A percentile compares a stretch with the other conserved stretches of the same genome.
phyloP scores from a whole-genome alignment of 2,888 invertebrate species.

The Clunio marinus region DNA sequence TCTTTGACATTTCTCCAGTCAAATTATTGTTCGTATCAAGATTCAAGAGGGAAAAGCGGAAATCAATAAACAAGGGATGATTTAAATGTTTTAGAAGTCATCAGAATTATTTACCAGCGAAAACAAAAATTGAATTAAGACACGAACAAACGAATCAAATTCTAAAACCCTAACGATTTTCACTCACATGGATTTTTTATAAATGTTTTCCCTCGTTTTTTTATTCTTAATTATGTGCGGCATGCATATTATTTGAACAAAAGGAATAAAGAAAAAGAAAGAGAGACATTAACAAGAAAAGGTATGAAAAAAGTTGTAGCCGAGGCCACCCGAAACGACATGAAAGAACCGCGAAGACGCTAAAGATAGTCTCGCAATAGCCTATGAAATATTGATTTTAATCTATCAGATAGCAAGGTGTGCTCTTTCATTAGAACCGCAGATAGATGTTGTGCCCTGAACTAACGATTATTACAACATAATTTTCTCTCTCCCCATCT shows the following conservation, averaged over 20 bases:
- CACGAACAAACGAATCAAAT: background rate
- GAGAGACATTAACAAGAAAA: too few relatives aligned
- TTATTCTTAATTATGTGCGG: background rate
- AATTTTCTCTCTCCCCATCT: slow-evolving; percentile 25
- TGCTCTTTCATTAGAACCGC: slow-evolving; percentile 34
- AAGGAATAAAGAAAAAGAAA: too few relatives aligned
- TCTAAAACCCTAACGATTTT: too few relatives aligned
- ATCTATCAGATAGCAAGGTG: slow-evolving; percentile 34
- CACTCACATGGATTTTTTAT: too few relatives aligned
- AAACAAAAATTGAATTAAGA: too few relatives aligned
- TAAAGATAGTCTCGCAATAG: slow-evolving; percentile 7
- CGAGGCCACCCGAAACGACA: slow-evolving; percentile 23
- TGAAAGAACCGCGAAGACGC: slow-evolving; percentile 8
- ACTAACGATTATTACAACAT: slow-evolving; percentile 36
- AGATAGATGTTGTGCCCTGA: background rate
- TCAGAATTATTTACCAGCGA: too few relatives aligned
- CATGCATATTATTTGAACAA: background rate
- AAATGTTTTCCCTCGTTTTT: too few relatives aligned
- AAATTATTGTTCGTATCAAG: too few relatives aligned
- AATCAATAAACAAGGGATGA: too few relatives aligned
- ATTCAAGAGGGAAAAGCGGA: too few relatives aligned
- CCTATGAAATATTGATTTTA: slow-evolving; percentile 34
- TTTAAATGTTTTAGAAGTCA: too few relatives aligned
- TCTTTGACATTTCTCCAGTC: too few relatives aligned
- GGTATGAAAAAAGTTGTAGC: background rate